Base-by-base conservation (phyloP, 2,113 vertebrate genomes). In the Gadus chalcogrammus region DNA sequence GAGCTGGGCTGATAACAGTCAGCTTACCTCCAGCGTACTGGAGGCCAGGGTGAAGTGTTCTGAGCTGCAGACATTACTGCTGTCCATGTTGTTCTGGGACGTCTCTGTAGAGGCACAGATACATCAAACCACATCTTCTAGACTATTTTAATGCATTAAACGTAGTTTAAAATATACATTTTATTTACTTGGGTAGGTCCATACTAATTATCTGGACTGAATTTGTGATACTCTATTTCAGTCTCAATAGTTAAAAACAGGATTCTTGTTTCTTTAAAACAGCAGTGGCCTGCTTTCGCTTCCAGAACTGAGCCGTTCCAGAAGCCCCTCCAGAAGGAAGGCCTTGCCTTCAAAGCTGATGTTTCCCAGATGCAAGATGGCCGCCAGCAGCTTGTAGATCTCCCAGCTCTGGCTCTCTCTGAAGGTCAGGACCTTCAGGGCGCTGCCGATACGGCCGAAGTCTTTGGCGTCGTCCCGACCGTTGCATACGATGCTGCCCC, bases 351-450 rank as follows among this genome's bases (percentile, higher is more conserved):
- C 15, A 17, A 5, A 98, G 15, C 84, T 80, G n/a, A 97, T 55
- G 0, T 99, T 98, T 1, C 97, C 97, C 72, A 98, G 82, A 80
- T 99, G 97, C 3, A 99, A 90, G 62, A 98, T 92, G 0, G 94
- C 92, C 5, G 97, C 95, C 73, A 99, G 90, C 69, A 98, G 84
- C 84, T 94, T 96, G 81, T 91, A 91, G 80, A 98, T 93, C 28
- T 95, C 93, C 87, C 91, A 93, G 79, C 93, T 88, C 66, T 98
- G 93, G 0, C 70, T 87, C 55, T 96, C 94, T 0, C 95, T 92
- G 87, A 99, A 98, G 68, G 88, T 93, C 68, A 98, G 91, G 74
- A 94, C 92, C 86, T 94, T 96, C 91, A 98, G 90, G 0, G 97
- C 96, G 0, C 94, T 93, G 56, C 88, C 84, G 71, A 98, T 90